Evolutionary conservation across 2,888 invertebrate species (phyloP).

Genomic region (Tortricodes alternella): DNA sequence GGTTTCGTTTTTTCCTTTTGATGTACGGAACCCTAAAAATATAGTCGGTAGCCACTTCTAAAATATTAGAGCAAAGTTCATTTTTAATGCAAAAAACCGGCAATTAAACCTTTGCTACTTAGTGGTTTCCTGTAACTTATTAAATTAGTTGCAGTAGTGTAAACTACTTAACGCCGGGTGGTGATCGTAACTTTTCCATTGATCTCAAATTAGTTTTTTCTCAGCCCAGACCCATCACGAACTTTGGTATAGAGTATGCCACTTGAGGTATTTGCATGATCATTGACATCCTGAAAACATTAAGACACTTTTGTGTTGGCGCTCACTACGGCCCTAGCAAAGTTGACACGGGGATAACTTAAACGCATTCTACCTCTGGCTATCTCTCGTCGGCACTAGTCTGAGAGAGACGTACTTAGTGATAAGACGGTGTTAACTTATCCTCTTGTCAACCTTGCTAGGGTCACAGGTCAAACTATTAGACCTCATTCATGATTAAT

Average conservation of each 20-base stretch:
- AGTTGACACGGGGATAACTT: too few relatives aligned
- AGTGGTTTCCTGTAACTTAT: slow-evolving; percentile 17
- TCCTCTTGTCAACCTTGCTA: too few relatives aligned
- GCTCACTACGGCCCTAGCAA: too few relatives aligned
- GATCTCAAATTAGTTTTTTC: slow-evolving; percentile 22
- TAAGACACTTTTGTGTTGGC: slow-evolving; percentile 12
- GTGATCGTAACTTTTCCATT: slow-evolving; percentile 41
- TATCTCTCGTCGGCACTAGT: too few relatives aligned
- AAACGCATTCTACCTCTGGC: too few relatives aligned
- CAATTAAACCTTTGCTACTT: not conserved
- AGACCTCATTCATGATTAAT: too few relatives aligned
- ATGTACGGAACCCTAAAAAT: too few relatives aligned
- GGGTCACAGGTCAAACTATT: too few relatives aligned
- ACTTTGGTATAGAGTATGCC: slow-evolving; percentile 92
- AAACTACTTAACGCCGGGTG: slow-evolving; percentile 44
- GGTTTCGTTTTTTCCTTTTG: too few relatives aligned
- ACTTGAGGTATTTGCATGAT: slow-evolving; percentile 93
- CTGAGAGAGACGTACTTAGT: too few relatives aligned
- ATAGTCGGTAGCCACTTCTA: too few relatives aligned
- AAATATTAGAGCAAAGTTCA: not conserved
- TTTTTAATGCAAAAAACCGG: not conserved
- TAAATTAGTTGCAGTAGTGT: slow-evolving; percentile 17
- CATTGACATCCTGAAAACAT: slow-evolving; percentile 89
- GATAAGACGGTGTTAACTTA: too few relatives aligned
- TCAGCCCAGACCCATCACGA: slow-evolving; percentile 92